These are phyloP conservation scores for Centruroides vittatus DNA, from an alignment of 1,140 invertebrate genomes.

Conservation along the genomic window DNA sequence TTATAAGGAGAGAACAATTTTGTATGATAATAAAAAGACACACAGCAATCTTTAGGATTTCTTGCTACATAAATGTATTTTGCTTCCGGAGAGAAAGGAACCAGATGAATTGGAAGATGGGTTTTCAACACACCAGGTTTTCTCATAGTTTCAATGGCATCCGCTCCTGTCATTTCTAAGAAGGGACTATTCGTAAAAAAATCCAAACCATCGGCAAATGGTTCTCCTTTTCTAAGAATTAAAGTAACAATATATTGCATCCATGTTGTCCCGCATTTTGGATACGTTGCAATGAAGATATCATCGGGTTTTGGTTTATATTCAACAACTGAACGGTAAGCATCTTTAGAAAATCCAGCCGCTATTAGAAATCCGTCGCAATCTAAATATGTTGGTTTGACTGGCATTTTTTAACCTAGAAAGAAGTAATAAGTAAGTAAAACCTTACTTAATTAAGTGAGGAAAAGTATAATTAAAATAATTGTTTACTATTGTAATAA, in stretches of 20 bases:
- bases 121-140: slow-evolving; percentile 11
- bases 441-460: too few relatives aligned
- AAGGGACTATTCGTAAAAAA: slow-evolving; percentile 7
- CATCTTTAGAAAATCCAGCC: slow-evolving; percentile 6
- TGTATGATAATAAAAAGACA: slow-evolving; percentile 57
- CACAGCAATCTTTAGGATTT: slow-evolving; percentile 71
- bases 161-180: slow-evolving; percentile 12
- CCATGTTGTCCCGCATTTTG: slow-evolving; percentile 19
- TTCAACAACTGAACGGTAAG: slow-evolving; percentile 5
- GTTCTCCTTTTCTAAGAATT: slow-evolving; percentile 10
- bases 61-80: slow-evolving; percentile 56
- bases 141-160: slow-evolving; percentile 9
- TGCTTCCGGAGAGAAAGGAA: slow-evolving; percentile 31
- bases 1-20: slow-evolving; percentile 9
- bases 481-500: too few relatives aligned
- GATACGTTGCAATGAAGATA: slow-evolving; percentile 17
- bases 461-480: too few relatives aligned
- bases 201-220: slow-evolving; percentile 1
- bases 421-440: too few relatives aligned
- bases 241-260: slow-evolving; percentile 13
- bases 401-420: too few relatives aligned
- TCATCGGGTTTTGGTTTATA: slow-evolving; percentile 11
- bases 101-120: slow-evolving; percentile 16
- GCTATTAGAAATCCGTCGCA: slow-evolving; percentile 2
- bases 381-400: neutral